Conservation (phyloP, 2,888 invertebrate species). For the Neria commutata region DNA sequence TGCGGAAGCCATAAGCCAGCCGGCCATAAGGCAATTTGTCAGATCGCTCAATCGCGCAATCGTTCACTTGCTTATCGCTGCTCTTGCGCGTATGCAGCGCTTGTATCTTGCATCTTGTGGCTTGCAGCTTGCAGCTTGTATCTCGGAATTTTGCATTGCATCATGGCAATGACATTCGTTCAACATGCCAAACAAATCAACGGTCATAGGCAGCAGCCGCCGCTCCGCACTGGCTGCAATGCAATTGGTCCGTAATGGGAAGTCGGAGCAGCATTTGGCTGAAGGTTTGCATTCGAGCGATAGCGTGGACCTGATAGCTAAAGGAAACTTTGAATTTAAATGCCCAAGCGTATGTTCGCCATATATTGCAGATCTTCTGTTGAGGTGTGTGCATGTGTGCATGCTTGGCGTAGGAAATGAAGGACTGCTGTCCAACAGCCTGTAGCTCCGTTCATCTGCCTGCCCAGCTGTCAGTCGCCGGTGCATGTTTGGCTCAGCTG, state of each 20-base stretch:
- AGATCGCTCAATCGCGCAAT: no score
- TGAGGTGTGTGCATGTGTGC: neutral
- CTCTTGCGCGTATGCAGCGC: no score
- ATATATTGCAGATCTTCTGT: neutral
- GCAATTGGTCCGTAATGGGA: neutral
- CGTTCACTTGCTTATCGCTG: no score
- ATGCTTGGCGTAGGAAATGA: neutral
- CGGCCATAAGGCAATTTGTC: neutral
- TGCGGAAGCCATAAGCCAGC: neutral
- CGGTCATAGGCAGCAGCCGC: neutral
- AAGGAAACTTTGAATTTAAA: neutral
- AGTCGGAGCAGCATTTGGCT: neutral
- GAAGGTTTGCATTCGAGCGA: no score
- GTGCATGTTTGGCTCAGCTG: neutral
- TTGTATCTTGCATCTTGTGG: no score
- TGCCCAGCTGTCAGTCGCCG: neutral
- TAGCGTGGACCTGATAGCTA: no score
- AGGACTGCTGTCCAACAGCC: neutral
- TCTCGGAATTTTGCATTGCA: neutral
- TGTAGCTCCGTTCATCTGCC: neutral
- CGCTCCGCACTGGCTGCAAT: neutral
- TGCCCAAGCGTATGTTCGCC: neutral
- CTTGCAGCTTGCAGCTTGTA: neutral
- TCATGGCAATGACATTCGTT: slow-evolving; percentile 2
- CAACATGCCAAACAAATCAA: neutral